Evolutionary conservation across 2,888 invertebrate genomes (phyloP).

Genomic region (Protophormia terraenovae): DNA sequence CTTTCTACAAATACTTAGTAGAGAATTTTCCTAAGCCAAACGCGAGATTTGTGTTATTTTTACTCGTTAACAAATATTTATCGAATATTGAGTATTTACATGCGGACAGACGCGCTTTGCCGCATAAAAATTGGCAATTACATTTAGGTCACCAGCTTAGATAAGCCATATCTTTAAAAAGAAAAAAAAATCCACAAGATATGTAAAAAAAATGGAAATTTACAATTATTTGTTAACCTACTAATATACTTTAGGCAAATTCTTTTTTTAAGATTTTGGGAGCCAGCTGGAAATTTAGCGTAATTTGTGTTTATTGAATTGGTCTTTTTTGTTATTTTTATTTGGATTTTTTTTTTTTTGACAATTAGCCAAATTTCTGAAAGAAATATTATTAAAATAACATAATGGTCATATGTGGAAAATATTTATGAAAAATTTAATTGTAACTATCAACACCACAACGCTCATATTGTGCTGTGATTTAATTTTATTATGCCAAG

Average conservation of each 20-base stretch:
- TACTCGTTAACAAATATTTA: slow-evolving; percentile 24
- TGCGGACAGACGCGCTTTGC: background rate
- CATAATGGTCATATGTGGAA: background rate
- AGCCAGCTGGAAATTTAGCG: slow-evolving; percentile 41
- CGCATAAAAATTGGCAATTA: slow-evolving; percentile 53
- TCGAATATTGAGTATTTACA: background rate
- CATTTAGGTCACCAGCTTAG: slow-evolving; percentile 32
- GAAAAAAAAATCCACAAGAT: background rate
- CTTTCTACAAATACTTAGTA: slow-evolving; percentile 14
- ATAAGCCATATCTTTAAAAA: background rate
- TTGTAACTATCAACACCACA: slow-evolving; percentile 33
- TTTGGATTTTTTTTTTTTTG: slow-evolving; percentile 46
- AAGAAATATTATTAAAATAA: slow-evolving; percentile 3
- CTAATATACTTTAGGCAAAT: slow-evolving; percentile 46
- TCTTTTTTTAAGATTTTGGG: slow-evolving; percentile 19
- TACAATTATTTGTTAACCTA: slow-evolving; percentile 49
- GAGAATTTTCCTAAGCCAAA: background rate
- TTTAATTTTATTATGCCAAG: slow-evolving; percentile 11
- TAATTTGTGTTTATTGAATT: slow-evolving; percentile 14
- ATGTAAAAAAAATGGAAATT: background rate
- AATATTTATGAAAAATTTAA: slow-evolving; percentile 34
- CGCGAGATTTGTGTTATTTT: slow-evolving; percentile 28
- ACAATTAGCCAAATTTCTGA: slow-evolving; percentile 64
- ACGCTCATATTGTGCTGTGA: background rate
- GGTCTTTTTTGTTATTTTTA: slow-evolving; percentile 29